These are phyloP conservation scores for Parnassius smintheus DNA, from an alignment of 2,888 invertebrate species.

Conservation along the genomic window DNA sequence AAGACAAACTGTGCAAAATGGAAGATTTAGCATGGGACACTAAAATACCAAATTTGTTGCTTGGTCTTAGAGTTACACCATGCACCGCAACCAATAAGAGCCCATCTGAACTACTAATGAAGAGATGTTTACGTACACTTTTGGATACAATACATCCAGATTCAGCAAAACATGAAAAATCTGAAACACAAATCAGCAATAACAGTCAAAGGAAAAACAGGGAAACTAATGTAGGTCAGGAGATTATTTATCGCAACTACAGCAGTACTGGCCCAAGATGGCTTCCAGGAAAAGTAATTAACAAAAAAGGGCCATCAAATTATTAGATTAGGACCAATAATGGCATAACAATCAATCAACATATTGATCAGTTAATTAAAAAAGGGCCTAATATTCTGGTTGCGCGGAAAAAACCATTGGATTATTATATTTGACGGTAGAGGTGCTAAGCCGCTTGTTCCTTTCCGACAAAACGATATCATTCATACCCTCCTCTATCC, in stretches of 20 bases:
- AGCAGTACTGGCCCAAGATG: neutral
- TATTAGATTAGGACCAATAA: neutral
- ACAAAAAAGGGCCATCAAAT: neutral
- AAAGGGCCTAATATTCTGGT: neutral
- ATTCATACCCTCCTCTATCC: too few relatives aligned
- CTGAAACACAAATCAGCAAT: too few relatives aligned
- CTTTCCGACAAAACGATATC: too few relatives aligned
- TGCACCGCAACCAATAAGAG: slow-evolving; percentile 4
- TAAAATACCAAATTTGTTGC: slow-evolving; percentile 21
- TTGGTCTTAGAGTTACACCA: slow-evolving; percentile 9
- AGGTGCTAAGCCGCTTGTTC: too few relatives aligned
- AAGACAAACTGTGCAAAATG: slow-evolving; percentile 26
- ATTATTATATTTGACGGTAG: too few relatives aligned
- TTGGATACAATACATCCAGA: neutral
- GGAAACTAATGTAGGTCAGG: neutral
- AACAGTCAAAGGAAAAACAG: neutral
- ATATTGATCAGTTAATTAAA: neutral
- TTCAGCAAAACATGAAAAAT: neutral
- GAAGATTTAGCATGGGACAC: slow-evolving; percentile 27
- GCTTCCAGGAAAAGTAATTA: neutral
- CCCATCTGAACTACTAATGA: slow-evolving; percentile 16
- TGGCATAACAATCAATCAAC: neutral
- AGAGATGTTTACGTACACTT: neutral
- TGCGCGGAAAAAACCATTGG: too few relatives aligned
- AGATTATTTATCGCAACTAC: neutral